Base-by-base conservation (phyloP, 2,113 vertebrate species). In the Tympanuchus pallidicinctus region DNA sequence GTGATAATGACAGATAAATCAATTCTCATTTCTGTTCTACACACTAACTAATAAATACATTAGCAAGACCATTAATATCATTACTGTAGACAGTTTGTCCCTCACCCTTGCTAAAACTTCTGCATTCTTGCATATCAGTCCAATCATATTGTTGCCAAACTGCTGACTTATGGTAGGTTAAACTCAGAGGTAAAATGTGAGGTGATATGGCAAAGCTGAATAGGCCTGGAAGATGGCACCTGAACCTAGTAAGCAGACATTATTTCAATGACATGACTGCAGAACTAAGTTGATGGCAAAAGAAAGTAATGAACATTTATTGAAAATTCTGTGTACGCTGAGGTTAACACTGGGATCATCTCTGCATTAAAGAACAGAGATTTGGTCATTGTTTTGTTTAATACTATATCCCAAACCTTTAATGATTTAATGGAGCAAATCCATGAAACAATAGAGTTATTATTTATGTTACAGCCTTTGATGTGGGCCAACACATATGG, bases 41-140 rank as follows among this genome's bases (percentile, higher is more conserved):
- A 63, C 21, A 61, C 14, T 76, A 45, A 59, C 48, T 89, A 93
- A 91, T 47, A 95, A 70, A 84, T 77, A 81, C n/a, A 56, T 87
- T 83, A 75, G n/a, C 59, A 25, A 81, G 36, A 70, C 20, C 14
- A 81, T 85, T 95, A 71, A 89, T 79, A 82, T 34, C 3, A 52
- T 83, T 88, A 89, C 54, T 82, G 10, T 64, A 66, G 40, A 54
- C 6, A 59, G 11, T 65, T 87, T 66, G 18, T 57, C 43, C 56
- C 57, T 92, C 60, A 79, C 18, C 30, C 28, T 83, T 87, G 34
- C 13, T 80, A 59, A 86, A 90, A 86, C 13, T 61, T 82, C 38
- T 67, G 8, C 19, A 80, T 85, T 88, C 54, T 95, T 90, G 38
- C 22, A 17, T 76, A 66, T 73, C 32, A 65, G 6, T 34, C 54